Conservation (phyloP, 2,888 invertebrate species). For the Tachina lurida region DNA sequence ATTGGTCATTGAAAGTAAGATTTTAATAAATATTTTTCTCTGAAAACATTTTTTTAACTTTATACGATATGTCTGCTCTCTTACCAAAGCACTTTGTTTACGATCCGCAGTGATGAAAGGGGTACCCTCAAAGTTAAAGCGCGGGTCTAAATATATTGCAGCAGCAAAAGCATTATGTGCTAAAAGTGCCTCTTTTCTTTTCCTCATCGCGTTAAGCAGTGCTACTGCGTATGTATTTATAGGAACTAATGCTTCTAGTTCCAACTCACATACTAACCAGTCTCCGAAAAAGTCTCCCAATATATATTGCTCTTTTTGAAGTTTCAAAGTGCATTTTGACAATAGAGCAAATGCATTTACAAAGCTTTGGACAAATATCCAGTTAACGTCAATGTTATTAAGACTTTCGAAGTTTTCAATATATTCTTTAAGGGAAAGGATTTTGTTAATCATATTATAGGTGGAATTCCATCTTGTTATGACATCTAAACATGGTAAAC, state of each 20-base stretch:
- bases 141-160: conserved; percentile 55
- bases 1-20: too few relatives aligned
- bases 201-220: conserved; percentile 42
- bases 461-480: conserved; percentile 16
- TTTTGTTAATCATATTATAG: conserved; percentile 3
- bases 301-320: conserved; percentile 26
- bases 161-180: conserved; percentile 46
- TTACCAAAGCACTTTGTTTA: conserved; percentile 24
- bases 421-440: conserved; percentile 1
- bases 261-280: conserved; percentile 64
- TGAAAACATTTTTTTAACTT: too few relatives aligned
- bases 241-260: conserved; percentile 45
- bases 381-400: conserved; percentile 6
- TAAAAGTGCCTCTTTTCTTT: conserved; percentile 45
- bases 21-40: too few relatives aligned
- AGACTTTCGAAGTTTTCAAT: conserved; percentile 2
- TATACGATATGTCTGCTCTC: not conserved
- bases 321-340: conserved; percentile 28
- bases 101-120: conserved; percentile 5
- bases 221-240: conserved; percentile 34
- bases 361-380: conserved; percentile 20
- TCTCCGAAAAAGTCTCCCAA: conserved; percentile 64
- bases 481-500: conserved; percentile 24
- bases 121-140: conserved; percentile 45
- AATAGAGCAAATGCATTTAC: conserved; percentile 17